Evolutionary conservation across 1,140 invertebrate genomes (phyloP), one percentile per base, ranked within the genome.

Genomic region (Scylla paramamosain): DNA sequence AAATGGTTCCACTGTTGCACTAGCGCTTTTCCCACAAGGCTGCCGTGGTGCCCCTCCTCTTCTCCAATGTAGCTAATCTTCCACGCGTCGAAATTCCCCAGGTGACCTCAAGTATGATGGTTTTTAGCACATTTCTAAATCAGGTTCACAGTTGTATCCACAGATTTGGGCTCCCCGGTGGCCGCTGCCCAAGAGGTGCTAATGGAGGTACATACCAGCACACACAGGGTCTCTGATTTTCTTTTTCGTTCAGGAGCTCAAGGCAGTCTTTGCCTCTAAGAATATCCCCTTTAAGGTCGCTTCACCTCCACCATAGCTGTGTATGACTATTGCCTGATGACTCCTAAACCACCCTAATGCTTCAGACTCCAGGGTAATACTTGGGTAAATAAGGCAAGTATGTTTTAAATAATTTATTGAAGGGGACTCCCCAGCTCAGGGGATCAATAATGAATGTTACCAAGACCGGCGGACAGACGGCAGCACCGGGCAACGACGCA

Each of bases 381-480:
- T 94, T 94, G 87, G 88, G 93, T 94, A 94, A 94, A 94, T 94
- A 94, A 94, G 90, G 86, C 93, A 94, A 90, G 88, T 91, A 82
- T 94, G 93, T 94, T 94, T 94, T 92, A 92, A 95, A 92, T 92
- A 87, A 95, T 91, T 82, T 86, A 92, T 92, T 89, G 91, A 88
- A 92, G 91, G 94, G 88, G 94, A 86, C 12, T 39, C 46, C 90
- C 90, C 32, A 59, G 83, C 20, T 87, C 31, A 28, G 14, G 84
- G 84, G 94, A 95, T 95, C 94, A 95, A 95, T 95, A 95, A 93
- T 95, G 94, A 89, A 92, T 92, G 94, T 89, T 95, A 91, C 77
- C 52, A 86, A 86, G 94, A 92, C 83, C 46, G 91, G 94, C 87
- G 67, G 90, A 95, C 91, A 95, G 94, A 95, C 92, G 94, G 94